Evolutionary conservation across 2,113 vertebrate species (phyloP).

Genomic region (Podiceps cristatus): DNA sequence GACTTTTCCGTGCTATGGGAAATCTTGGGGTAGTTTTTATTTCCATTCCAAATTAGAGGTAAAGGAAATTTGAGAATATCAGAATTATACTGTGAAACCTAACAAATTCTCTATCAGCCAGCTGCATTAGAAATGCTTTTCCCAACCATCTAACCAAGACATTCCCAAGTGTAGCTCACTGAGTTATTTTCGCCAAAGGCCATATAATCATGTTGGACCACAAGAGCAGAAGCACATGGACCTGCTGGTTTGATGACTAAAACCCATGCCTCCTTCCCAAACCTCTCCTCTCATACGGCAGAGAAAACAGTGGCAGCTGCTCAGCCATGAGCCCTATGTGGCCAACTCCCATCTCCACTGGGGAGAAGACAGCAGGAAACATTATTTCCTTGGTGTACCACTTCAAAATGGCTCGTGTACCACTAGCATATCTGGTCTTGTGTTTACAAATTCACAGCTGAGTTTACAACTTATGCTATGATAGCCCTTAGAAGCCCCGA

Average conservation of each 20-base stretch:
- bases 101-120: background rate
- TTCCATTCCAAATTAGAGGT: background rate
- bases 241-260: background rate
- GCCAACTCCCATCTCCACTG: too few relatives aligned
- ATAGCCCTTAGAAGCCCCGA: background rate
- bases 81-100: background rate
- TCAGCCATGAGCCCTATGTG: background rate
- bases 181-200: background rate
- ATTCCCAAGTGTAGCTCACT: background rate
- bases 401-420: background rate
- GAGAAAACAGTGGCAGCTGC: background rate
- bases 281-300: background rate
- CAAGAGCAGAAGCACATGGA: background rate
- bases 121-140: background rate
- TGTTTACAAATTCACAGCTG: background rate
- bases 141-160: background rate
- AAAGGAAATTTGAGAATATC: background rate
- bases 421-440: background rate
- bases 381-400: background rate
- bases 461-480: accelerated
- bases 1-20: background rate
- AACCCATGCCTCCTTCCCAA: background rate
- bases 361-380: background rate
- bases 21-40: background rate
- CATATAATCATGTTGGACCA: background rate